phyloP scores from a whole-genome alignment of 2,113 vertebrate species.

The Tiliqua scincoides region DNA sequence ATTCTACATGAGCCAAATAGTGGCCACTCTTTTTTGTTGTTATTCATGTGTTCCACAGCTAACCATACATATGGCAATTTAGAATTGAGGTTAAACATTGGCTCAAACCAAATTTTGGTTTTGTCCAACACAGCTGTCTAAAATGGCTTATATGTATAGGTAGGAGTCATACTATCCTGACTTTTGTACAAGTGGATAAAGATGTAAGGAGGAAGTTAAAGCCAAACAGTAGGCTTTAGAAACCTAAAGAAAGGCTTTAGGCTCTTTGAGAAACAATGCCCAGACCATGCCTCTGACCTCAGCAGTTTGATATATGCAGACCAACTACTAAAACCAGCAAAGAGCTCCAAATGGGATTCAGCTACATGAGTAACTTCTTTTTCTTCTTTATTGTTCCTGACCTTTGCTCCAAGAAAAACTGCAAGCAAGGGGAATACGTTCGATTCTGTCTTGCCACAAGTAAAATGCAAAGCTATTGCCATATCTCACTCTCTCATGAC shows the following conservation, averaged over 20 bases:
- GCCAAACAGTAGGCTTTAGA: background rate
- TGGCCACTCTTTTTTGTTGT: background rate
- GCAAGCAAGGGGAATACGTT: background rate
- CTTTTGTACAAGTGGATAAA: background rate
- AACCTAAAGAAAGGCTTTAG: no score
- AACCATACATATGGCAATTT: background rate
- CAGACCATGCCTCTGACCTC: background rate
- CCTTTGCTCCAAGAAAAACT: background rate
- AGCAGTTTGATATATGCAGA: background rate
- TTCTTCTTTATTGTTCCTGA: background rate
- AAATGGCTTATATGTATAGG: no score
- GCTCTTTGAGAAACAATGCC: background rate
- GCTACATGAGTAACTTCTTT: background rate
- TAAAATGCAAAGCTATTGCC: constrained; percentile 20
- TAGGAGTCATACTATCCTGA: background rate
- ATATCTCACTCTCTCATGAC: background rate
- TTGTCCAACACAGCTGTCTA: background rate
- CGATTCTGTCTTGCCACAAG: background rate
- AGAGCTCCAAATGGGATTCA: background rate
- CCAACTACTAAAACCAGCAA: background rate
- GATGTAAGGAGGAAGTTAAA: background rate
- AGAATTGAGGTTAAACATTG: background rate
- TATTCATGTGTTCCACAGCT: background rate
- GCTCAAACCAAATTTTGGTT: background rate
- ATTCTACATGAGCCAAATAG: background rate